Base-by-base conservation (phyloP, 2,113 vertebrate genomes). In the Chionomys nivalis region DNA sequence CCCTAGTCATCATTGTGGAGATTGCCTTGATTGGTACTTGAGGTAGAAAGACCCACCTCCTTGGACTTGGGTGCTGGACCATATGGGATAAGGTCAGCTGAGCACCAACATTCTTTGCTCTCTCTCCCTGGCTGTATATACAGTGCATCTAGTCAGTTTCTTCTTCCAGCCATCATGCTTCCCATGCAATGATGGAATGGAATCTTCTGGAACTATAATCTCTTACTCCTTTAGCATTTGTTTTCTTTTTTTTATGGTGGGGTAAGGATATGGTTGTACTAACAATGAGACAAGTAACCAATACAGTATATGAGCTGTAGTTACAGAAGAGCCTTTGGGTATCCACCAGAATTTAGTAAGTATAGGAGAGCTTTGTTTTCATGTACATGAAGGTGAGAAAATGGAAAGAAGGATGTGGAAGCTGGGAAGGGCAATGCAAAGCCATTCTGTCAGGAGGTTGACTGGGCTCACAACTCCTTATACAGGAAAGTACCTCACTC, bases 71-170 rank as follows among this genome's bases (percentile, higher is more conserved):
- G 17, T 12, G 36, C 10, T 49, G 31, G 44, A 49, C 28, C 49
- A 19, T 19, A 49, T 49, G 16, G 11, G 42, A 24, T 28, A 47
- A 86, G 7, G 61, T 33, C 5, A 47, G 39, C 8, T 33, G 2
- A 66, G 9, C 2, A 47, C 9, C 2, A 47, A 9, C 5, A 24
- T 87, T 23, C 17, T 2, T 23, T 3, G 0, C 2, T 23, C 10
- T 68, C 28, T 47, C 5, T 33, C 47, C 31, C 42, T 47, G 17
- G 49, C 10, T 47, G 10, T 44, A 26, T 5, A 49, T 7, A 77
- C 44, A 77, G 26, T 77, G 26, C 2, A 13, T 72, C 36, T 39
- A 39, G 33, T 33, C 76, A 52, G 28, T 7, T 44, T 33, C 24
- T 31, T 65, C 24, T 26, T 66, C 21, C 19, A 66, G 28, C 8